Percentiles rank a stretch among this genome's conserved stretches.
Evolutionary conservation across 2,797 vertebrate genomes (phyloP).

Genomic region (Melanotaenia parkinsoni): DNA sequence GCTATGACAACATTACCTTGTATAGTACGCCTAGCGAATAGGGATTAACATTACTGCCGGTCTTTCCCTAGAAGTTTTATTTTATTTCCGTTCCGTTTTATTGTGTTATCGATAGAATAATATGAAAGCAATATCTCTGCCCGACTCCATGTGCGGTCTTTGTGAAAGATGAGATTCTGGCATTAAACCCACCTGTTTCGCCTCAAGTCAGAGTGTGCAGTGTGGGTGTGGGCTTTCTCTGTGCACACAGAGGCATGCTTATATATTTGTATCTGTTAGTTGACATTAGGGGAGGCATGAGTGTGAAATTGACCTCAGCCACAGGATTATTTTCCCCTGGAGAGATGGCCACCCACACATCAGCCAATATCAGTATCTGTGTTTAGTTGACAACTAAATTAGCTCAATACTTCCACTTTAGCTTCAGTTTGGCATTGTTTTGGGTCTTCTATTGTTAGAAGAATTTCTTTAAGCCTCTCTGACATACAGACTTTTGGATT

Average conservation of each 20-base stretch:
- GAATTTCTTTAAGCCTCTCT: constrained; percentile 12
- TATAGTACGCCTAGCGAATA: constrained; percentile 61
- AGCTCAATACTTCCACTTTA: constrained; percentile 28
- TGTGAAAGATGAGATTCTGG: constrained; percentile 74
- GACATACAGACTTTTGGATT: constrained; percentile 17
- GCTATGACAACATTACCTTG: constrained; percentile 51
- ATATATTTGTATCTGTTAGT: constrained; percentile 56
- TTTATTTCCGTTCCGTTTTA: constrained; percentile 70
- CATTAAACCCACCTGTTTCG: constrained; percentile 79
- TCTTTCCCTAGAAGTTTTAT: constrained; percentile 61
- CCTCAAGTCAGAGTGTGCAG: constrained; percentile 41
- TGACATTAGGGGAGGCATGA: constrained; percentile 57
- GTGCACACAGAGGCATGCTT: constrained; percentile 14
- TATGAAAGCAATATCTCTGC: constrained; percentile 71
- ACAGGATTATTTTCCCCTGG: constrained; percentile 68
- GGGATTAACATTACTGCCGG: constrained; percentile 63
- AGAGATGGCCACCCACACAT: constrained; percentile 67
- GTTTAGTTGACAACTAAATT: constrained; percentile 48
- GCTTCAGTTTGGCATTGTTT: constrained; percentile 24
- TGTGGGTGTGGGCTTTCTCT: constrained; percentile 8
- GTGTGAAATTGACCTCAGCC: constrained; percentile 79
- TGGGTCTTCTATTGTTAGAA: constrained; percentile 26
- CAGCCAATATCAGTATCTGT: constrained; percentile 38
- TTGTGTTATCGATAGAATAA: constrained; percentile 73
- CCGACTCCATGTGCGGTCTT: constrained; percentile 59